Evolutionary conservation across 2,797 vertebrate species (phyloP).

Genomic region (Anguilla anguilla): DNA sequence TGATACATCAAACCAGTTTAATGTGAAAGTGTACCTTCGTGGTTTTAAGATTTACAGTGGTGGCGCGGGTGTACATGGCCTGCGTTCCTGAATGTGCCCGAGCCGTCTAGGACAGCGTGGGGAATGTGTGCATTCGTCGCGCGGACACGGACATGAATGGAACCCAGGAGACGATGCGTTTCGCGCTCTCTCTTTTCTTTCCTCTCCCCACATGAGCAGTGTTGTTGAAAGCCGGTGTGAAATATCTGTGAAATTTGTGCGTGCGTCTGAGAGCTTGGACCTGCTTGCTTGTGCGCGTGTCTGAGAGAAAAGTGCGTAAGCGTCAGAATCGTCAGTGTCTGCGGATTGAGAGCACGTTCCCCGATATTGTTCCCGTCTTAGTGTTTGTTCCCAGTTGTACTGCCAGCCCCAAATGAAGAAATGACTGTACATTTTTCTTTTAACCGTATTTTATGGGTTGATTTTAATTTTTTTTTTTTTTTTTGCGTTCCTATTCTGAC

Average conservation of each 20-base stretch:
- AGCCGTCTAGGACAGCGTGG: slow-evolving; percentile 15
- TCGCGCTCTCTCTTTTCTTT: neutral
- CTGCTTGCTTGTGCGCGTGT: slow-evolving; percentile 26
- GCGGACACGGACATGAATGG: slow-evolving; percentile 41
- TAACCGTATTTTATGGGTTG: slow-evolving; percentile 51
- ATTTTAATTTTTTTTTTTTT: slow-evolving; percentile 57
- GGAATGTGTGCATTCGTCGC: slow-evolving; percentile 27
- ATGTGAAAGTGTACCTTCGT: slow-evolving; percentile 70
- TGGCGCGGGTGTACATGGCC: slow-evolving; percentile 28
- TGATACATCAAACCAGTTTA: slow-evolving; percentile 55
- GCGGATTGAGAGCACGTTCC: slow-evolving; percentile 41
- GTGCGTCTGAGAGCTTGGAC: slow-evolving; percentile 46
- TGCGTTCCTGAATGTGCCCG: slow-evolving; percentile 19
- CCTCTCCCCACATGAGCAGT: slow-evolving; percentile 30
- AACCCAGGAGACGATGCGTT: slow-evolving; percentile 38
- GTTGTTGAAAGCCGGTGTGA: slow-evolving; percentile 29
- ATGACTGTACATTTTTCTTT: slow-evolving; percentile 49
- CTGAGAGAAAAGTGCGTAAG: neutral
- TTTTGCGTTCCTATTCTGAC: slow-evolving; percentile 53
- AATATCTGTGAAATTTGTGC: slow-evolving; percentile 31
- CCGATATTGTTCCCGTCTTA: slow-evolving; percentile 55
- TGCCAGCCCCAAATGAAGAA: slow-evolving; percentile 46
- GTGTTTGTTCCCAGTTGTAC: slow-evolving; percentile 28
- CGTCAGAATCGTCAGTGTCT: neutral
- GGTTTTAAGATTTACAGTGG: slow-evolving; percentile 52